Evolutionary conservation across 2,113 vertebrate genomes (phyloP).

Genomic region (Silurus asotus): DNA sequence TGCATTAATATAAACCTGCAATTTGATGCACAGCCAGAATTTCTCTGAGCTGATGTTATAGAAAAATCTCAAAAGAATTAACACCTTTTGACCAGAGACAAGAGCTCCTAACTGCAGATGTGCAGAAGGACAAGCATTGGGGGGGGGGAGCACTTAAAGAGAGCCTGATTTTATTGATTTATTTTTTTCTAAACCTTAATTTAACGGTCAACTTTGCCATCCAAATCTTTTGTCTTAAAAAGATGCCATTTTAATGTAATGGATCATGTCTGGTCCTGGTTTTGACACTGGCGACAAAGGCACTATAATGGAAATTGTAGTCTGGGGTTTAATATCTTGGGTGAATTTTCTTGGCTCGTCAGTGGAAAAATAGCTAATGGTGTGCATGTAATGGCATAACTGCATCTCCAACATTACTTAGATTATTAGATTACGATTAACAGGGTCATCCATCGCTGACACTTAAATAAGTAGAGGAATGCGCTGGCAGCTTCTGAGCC

Average conservation of each 20-base stretch:
- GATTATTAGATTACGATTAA: constrained; percentile 67
- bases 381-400: constrained; percentile 58
- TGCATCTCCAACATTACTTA: constrained; percentile 54
- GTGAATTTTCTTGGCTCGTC: constrained; percentile 12
- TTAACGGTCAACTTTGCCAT: background rate
- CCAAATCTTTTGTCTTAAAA: background rate
- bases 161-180: background rate
- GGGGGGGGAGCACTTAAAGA: background rate
- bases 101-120: background rate
- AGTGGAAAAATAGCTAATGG: constrained; percentile 48
- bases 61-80: background rate
- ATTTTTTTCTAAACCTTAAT: background rate
- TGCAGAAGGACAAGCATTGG: background rate
- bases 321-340: constrained; percentile 16
- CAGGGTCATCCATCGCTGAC: constrained; percentile 52
- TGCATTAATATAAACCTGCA: background rate
- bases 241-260: background rate
- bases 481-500: constrained; percentile 57
- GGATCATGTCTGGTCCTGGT: constrained; percentile 19
- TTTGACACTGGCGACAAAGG: constrained; percentile 18
- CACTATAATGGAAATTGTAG: constrained; percentile 12
- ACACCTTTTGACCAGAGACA: background rate
- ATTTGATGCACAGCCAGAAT: background rate
- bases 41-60: background rate
- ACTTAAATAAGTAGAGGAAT: constrained; percentile 64